A percentile compares a stretch with the other conserved stretches of the same genome.
These are phyloP conservation scores for Antechinus stuartii DNA, from an alignment of 2,113 vertebrate genomes.

Conservation along the genomic window DNA sequence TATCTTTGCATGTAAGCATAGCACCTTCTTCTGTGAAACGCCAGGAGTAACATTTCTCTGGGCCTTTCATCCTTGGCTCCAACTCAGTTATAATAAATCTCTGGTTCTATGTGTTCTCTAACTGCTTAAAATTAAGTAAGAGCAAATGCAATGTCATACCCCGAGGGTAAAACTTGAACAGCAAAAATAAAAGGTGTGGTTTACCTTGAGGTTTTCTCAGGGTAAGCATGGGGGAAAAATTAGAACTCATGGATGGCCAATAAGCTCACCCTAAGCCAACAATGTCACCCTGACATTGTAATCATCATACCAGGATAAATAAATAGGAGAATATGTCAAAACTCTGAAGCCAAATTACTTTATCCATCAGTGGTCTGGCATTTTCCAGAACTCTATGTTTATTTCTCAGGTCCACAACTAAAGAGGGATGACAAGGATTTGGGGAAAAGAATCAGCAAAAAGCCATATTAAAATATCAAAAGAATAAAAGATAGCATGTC, in stretches of 20 bases:
- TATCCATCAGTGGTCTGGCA: background rate
- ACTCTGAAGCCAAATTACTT: background rate
- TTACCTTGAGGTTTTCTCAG: background rate
- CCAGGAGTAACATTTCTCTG: constrained; percentile 1
- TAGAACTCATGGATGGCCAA: background rate
- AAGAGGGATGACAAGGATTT: background rate
- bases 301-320: background rate
- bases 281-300: background rate
- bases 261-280: background rate
- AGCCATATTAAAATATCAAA: background rate
- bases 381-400: constrained; percentile 28
- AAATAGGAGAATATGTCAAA: background rate
- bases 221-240: background rate
- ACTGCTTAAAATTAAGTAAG: constrained; percentile 22
- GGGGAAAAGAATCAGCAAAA: background rate
- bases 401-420: background rate
- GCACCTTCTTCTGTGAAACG: background rate
- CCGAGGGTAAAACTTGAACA: background rate
- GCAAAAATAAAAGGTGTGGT: background rate
- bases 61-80: background rate
- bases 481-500: background rate
- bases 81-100: constrained; percentile 44
- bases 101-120: background rate
- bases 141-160: constrained; percentile 1
- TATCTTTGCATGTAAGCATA: background rate